A percentile compares a stretch with the other conserved stretches of the same genome.
Conservation (phyloP, 2,113 vertebrate genomes). For the sheep (Ovis aries) region ARS-UI_Ramb_v3.0 NC_056055.1:234686001-234686500, state of each 20-base stretch:
- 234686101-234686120: neutral
- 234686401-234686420: neutral
- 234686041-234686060: conserved; percentile 41
- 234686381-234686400: neutral
- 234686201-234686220: neutral
- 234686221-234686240: neutral
- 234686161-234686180: neutral
- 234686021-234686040: conserved; percentile 41
- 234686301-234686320: neutral
- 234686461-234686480: neutral
- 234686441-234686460: neutral
- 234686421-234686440: neutral
- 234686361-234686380: neutral
- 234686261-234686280: neutral
- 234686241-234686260: neutral
- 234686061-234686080: conserved; percentile 32
- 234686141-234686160: neutral
- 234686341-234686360: neutral
- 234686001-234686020: conserved; percentile 28
- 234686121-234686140: neutral
- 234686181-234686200: neutral
- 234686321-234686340: neutral
- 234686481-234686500: neutral
- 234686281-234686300: neutral
- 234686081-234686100: neutral